phyloP scores from a whole-genome alignment of 2,888 invertebrate species.

The Buathra laborator region DNA sequence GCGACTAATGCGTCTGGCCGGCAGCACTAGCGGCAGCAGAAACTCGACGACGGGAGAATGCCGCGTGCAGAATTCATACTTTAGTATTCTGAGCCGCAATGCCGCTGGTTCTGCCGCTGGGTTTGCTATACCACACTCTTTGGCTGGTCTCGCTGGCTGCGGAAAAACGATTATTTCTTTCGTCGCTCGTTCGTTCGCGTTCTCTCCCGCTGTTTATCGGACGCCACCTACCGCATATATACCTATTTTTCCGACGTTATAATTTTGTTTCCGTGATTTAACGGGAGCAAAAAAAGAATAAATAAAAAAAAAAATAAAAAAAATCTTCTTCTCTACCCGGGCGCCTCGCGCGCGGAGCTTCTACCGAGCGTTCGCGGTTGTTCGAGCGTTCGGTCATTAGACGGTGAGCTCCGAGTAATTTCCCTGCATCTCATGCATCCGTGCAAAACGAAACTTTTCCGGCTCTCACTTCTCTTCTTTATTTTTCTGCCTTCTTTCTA shows the following conservation, averaged over 20 bases:
- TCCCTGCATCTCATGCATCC: slow-evolving; percentile 48
- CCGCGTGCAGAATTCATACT: slow-evolving; percentile 66
- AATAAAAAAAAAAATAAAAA: slow-evolving; percentile 23
- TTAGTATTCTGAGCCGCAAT: slow-evolving; percentile 63
- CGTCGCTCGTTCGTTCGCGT: slow-evolving; percentile 53
- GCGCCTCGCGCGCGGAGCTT: slow-evolving; percentile 6
- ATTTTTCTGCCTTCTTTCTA: slow-evolving; percentile 16
- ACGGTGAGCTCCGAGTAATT: slow-evolving; percentile 65
- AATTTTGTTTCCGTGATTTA: slow-evolving; percentile 58
- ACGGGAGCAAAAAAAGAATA: not conserved
- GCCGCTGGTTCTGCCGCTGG: slow-evolving; percentile 50
- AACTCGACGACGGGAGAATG: slow-evolving; percentile 69
- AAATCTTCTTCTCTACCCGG: slow-evolving; percentile 22
- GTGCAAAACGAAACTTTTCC: slow-evolving; percentile 65
- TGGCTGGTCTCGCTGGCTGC: slow-evolving; percentile 44
- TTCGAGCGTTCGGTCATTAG: slow-evolving; percentile 66
- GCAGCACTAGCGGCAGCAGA: slow-evolving; percentile 28
- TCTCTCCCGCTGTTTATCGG: slow-evolving; percentile 57
- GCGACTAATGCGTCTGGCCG: slow-evolving; percentile 68
- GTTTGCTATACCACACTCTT: slow-evolving; percentile 44
- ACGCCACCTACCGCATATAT: slow-evolving; percentile 43
- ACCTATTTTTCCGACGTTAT: slow-evolving; percentile 56
- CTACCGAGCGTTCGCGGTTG: slow-evolving; percentile 30
- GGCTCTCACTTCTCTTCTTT: slow-evolving; percentile 51
- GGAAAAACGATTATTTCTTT: slow-evolving; percentile 68